Conservation (phyloP, 2,113 vertebrate species). For the Lates calcarifer region DNA sequence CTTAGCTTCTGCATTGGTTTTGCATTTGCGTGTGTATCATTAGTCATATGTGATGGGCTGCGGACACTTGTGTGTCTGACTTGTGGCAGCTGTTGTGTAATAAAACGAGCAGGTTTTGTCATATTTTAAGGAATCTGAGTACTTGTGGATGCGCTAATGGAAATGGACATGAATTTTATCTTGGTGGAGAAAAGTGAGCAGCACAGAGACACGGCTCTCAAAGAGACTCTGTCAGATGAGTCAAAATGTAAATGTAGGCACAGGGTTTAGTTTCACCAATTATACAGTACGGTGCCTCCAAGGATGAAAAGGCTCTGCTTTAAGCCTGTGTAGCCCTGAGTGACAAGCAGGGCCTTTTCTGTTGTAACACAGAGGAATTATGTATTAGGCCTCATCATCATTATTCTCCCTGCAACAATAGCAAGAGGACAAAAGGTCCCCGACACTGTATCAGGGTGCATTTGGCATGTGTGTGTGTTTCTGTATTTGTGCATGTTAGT, state of each 20-base stretch:
- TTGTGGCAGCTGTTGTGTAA: constrained; percentile 51
- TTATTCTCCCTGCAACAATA: constrained; percentile 72
- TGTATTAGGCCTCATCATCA: constrained; percentile 77
- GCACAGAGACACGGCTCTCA: constrained; percentile 23
- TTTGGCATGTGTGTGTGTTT: constrained; percentile 48
- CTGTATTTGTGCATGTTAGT: constrained; percentile 45
- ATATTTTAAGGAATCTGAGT: constrained; percentile 27
- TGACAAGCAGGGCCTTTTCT: constrained; percentile 74
- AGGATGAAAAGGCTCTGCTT: constrained; percentile 72
- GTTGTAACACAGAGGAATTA: constrained; percentile 75
- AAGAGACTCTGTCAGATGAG: constrained; percentile 47
- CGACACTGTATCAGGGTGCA: constrained; percentile 60
- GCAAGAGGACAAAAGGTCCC: constrained; percentile 73
- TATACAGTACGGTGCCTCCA: constrained; percentile 56
- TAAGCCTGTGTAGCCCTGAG: constrained; percentile 58
- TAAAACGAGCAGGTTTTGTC: constrained; percentile 32
- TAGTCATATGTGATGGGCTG: constrained; percentile 47
- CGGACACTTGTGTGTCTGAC: constrained; percentile 32
- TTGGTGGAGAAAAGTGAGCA: constrained; percentile 9
- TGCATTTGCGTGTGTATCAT: constrained; percentile 28
- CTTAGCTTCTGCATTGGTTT: constrained; percentile 23
- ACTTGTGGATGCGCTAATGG: constrained; percentile 12
- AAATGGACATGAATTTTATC: neutral
- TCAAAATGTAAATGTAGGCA: constrained; percentile 67
- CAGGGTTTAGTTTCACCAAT: constrained; percentile 73